Evolutionary conservation across 2,797 vertebrate genomes (phyloP), one percentile per base, ranked within the genome.

Genomic region (Pitangus sulphuratus): DNA sequence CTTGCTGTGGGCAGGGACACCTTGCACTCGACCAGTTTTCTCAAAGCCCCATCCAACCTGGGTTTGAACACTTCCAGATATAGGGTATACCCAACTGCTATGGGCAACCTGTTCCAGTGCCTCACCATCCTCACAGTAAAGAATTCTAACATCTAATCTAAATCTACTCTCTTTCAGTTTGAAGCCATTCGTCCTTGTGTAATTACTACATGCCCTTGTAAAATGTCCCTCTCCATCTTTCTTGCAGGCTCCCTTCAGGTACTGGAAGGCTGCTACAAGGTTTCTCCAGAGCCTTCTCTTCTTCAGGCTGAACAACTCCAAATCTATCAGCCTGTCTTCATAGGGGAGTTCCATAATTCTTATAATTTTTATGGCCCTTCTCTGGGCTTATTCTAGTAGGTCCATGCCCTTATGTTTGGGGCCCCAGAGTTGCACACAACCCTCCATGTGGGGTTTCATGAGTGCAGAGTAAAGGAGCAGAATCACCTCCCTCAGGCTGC

Each of bases 401-500:
- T 66, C 30, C 37, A 12, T 39, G 11, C 9, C 20, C 11, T 4
- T 31, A 4, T 45, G 3, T 0, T 45, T 39, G 9, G 28, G 4
- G 5, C 6, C 20, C 9, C 16, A 30, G 60, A 30, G 44, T 0
- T 30, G 13, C 66, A 51, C 17, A 21, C 7, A 66, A 2, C 2
- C 14, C 9, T 22, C 4, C 20, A 19, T 8, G 3, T 26, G 24
- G 11, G 6, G 6, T 60, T 60, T 47, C 6, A 30, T 31, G 45
- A 26, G 9, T 4, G 4, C 20, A 40, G 25, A 66, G 25, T 4
- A 53, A 30, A 58, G 17, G 4, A 9, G 10, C 13, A 66, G 16
- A 51, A 51, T 65, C 24, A 53, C 14, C 28, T 39, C 7, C 24
- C 39, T 57, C 0, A 0, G 18, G 3, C 4, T 40, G 24, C 30